phyloP scores from a whole-genome alignment of 1,140 invertebrate genomes.

The Trissolcus basalis region DNA sequence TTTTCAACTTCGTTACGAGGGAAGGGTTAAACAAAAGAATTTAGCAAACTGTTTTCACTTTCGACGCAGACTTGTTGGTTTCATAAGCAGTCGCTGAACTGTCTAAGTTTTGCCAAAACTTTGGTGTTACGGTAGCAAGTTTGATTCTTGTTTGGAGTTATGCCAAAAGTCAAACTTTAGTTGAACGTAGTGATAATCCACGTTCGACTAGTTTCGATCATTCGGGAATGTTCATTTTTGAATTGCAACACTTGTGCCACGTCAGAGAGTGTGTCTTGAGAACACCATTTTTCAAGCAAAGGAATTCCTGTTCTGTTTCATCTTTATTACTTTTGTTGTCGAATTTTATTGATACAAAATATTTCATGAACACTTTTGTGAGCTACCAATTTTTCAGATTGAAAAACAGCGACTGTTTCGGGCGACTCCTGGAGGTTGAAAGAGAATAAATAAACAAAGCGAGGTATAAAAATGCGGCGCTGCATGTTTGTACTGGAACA shows the following conservation, averaged over 20 bases:
- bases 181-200: constrained; percentile 47
- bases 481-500: constrained; percentile 19
- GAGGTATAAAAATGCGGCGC: background rate
- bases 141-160: constrained; percentile 51
- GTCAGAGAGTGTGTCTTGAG: no score
- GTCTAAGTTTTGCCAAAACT: constrained; percentile 35
- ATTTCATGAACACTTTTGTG: no score
- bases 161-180: constrained; percentile 51
- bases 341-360: no score
- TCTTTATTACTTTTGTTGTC: no score
- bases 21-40: constrained; percentile 3
- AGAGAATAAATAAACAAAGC: constrained; percentile 3
- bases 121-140: constrained; percentile 39
- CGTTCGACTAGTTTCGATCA: constrained; percentile 38
- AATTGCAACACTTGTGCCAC: no score
- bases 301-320: background rate
- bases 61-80: constrained; percentile 25
- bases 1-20: no score
- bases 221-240: no score
- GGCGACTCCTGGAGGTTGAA: background rate
- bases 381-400: no score
- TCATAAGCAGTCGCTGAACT: constrained; percentile 33
- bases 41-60: constrained; percentile 25
- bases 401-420: background rate
- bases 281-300: no score